Evolutionary conservation across 2,888 invertebrate species (phyloP).

Genomic region (Criorhina ranunculi): DNA sequence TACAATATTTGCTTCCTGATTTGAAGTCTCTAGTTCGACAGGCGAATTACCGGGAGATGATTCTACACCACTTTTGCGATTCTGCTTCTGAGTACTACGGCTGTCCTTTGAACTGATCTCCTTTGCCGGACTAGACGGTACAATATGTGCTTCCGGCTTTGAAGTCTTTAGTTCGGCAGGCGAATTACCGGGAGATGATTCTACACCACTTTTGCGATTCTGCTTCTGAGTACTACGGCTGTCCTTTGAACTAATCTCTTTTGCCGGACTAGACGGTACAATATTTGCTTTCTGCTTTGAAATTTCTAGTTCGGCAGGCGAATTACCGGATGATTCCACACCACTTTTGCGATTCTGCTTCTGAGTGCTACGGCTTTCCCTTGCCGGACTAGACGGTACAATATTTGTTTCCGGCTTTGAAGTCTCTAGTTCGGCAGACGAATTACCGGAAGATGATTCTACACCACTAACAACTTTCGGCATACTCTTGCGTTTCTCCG

Average conservation of each 20-base stretch:
- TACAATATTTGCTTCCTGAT: not conserved
- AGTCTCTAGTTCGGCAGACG: not conserved
- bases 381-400: not conserved
- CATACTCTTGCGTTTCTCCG: too few relatives aligned
- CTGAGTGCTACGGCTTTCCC: not conserved
- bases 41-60: too few relatives aligned
- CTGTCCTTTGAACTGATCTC: not conserved
- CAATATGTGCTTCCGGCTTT: not conserved
- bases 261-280: not conserved
- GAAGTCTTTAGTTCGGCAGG: not conserved
- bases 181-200: too few relatives aligned
- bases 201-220: not conserved
- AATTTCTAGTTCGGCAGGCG: not conserved
- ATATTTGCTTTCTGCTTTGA: not conserved
- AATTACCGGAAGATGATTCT: too few relatives aligned
- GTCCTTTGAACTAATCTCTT: not conserved
- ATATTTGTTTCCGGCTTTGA: not conserved
- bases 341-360: not conserved
- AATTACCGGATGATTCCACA: not conserved
- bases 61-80: not conserved
- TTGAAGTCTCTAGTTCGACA: not conserved
- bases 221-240: not conserved
- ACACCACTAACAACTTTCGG: too few relatives aligned
- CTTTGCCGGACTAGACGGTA: not conserved
- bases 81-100: conserved; percentile 1